A percentile compares a stretch with the other conserved stretches of the same genome.
phyloP scores from a whole-genome alignment of 2,797 vertebrate genomes.

The Pachyuromys duprasi region DNA sequence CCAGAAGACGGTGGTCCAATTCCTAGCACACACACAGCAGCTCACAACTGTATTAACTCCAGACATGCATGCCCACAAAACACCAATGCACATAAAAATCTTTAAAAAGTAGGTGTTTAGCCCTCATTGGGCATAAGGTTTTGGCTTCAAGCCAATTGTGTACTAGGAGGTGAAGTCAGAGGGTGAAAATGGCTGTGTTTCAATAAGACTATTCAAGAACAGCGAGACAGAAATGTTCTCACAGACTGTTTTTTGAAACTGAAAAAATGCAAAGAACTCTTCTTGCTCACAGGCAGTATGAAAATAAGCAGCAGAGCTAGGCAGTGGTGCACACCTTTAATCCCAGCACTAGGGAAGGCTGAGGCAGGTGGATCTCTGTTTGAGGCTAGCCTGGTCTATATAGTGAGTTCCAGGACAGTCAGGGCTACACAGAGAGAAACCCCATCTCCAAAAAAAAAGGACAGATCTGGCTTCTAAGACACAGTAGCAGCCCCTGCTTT shows the following conservation, averaged over 20 bases:
- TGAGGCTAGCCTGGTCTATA: too few species aligned
- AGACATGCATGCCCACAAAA: too few species aligned
- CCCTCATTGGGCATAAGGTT: background rate
- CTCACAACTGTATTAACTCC: too few species aligned
- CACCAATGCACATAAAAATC: too few species aligned
- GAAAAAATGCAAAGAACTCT: background rate
- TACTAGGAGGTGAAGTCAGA: background rate
- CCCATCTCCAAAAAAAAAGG: background rate
- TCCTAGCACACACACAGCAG: too few species aligned
- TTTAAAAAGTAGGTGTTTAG: background rate
- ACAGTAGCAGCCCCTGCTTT: background rate
- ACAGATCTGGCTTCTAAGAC: background rate
- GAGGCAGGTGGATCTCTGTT: too few species aligned
- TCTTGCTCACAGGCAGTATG: background rate
- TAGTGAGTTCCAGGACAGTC: too few species aligned
- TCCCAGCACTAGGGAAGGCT: too few species aligned
- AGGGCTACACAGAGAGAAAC: too few species aligned
- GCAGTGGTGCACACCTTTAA: too few species aligned
- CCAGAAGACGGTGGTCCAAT: too few species aligned
- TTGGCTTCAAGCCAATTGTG: background rate
- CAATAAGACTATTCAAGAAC: background rate
- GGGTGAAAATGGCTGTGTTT: background rate
- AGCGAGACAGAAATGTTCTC: background rate
- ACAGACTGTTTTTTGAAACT: background rate
- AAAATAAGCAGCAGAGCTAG: background rate